A percentile compares a stretch with the other conserved stretches of the same genome.
Evolutionary conservation across 2,797 vertebrate species (phyloP).

Genomic region (Lycodopsis pacificus): DNA sequence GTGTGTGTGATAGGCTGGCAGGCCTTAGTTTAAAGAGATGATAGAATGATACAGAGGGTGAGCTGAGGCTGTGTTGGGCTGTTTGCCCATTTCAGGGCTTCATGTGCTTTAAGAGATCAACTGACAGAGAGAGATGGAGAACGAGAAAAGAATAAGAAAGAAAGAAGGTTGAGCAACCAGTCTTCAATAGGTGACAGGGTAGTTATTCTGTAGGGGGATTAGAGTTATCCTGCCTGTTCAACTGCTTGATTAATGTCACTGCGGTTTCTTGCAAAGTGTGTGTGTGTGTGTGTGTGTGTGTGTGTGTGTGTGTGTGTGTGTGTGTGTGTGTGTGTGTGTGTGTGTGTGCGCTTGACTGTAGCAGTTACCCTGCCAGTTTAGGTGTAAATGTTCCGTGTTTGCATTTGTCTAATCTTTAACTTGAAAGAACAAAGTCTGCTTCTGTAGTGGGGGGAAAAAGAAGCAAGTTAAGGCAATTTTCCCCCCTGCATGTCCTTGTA

Average conservation of each 20-base stretch:
- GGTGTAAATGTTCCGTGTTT: constrained; percentile 67
- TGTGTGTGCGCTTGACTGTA: constrained; percentile 11
- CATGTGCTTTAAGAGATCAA: constrained; percentile 38
- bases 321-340: constrained; percentile 24
- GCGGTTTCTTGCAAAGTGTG: constrained; percentile 17
- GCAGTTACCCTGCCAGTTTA: constrained; percentile 26
- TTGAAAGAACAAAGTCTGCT: constrained; percentile 74
- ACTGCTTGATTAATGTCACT: constrained; percentile 50
- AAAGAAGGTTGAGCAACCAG: constrained; percentile 39
- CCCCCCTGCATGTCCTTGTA: constrained; percentile 53
- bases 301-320: constrained; percentile 14
- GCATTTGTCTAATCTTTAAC: constrained; percentile 79
- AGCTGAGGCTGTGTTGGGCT: constrained; percentile 36
- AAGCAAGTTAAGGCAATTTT: constrained; percentile 49
- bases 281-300: constrained; percentile 15
- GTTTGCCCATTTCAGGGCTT: constrained; percentile 50
- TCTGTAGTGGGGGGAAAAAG: constrained; percentile 37
- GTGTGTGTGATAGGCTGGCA: constrained; percentile 29
- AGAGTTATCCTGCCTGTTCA: constrained; percentile 46
- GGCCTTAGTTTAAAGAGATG: constrained; percentile 29
- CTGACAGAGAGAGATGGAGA: neutral
- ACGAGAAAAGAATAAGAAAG: neutral
- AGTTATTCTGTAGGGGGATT: constrained; percentile 57
- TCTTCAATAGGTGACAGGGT: constrained; percentile 52
- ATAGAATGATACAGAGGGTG: constrained; percentile 26